Evolutionary conservation across 2,113 vertebrate species (phyloP), one percentile per base, ranked within the genome.

Genomic region (Haemorhous mexicanus): DNA sequence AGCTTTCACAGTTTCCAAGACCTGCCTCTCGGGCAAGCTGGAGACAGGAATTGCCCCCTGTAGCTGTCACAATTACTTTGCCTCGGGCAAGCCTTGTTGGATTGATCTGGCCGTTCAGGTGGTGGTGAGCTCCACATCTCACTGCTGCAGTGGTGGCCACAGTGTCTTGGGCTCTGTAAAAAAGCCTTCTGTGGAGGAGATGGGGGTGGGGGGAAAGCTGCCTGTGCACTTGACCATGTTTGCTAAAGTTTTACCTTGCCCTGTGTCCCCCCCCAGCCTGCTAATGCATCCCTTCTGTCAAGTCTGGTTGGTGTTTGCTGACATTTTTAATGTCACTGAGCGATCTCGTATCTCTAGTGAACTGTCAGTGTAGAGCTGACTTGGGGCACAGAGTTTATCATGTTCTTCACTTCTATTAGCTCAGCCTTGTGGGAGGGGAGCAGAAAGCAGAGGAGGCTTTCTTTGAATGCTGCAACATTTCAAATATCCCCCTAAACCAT

Each of bases 301-400:
- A 91, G 96, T 81, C 73, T 62, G 94, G 94, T 93, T 49, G 16
- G 84, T 95, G 96, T 94, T 97, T 97, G 92, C 95, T 97, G 97
- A 97, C 95, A 97, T 97, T 98, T 98, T 96, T 97, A 97, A 97
- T 97, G 96, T 97, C 97, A 94, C 92, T 96, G 97, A 98, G 94
- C 95, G 94, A 97, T 97, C 96, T 94, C 96, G 84, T 90, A 90
- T 94, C 93, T 94, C 94, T 94, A 70, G 78, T 97, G 97, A 97
- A 84, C 97, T 97, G 95, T 98, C 97, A 98, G 84, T 47, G 83
- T 91, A 91, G 94, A 96, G 86, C 96, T 93, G 94, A 97, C 97
- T 97, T 2, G 90, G 93, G 96, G 94, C 96, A 95, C 89, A 89
- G 95, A 96, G 96, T 97, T 97, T 95, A 95, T 96, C 86, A 85